A percentile compares a stretch with the other conserved stretches of the same genome.
Conservation (phyloP, 2,888 invertebrate genomes). For the Sicus ferrugineus region DNA sequence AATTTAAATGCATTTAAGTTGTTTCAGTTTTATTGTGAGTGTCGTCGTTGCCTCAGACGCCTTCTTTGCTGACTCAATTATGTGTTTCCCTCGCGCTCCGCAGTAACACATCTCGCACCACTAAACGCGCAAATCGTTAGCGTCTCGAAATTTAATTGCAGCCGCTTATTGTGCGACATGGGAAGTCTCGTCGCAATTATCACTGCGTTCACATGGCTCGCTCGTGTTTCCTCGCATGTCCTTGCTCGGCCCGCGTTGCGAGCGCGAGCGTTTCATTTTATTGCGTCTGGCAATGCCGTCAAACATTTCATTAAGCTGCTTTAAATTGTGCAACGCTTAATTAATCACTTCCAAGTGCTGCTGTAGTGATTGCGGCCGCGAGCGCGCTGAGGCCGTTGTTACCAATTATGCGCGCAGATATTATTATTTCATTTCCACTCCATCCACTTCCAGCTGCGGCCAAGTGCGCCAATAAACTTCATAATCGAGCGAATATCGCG, state of each 20-base stretch:
- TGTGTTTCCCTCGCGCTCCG: background rate
- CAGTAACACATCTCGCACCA: background rate
- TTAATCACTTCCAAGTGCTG: background rate
- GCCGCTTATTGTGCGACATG: background rate
- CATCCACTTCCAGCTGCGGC: too few species aligned
- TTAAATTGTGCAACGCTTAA: constrained; percentile 2
- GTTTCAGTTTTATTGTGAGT: background rate
- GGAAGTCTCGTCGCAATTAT: background rate
- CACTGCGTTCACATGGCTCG: background rate
- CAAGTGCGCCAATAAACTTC: too few species aligned
- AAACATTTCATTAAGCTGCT: background rate
- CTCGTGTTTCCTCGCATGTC: background rate
- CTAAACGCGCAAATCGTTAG: background rate
- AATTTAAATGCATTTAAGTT: constrained; percentile 17
- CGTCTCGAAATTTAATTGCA: background rate
- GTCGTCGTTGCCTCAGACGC: background rate
- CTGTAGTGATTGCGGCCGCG: background rate
- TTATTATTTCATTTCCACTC: too few species aligned
- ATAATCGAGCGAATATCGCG: too few species aligned
- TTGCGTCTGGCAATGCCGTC: background rate
- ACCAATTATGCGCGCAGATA: too few species aligned
- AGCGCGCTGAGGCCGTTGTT: background rate
- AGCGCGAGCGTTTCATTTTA: background rate
- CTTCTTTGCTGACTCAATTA: background rate
- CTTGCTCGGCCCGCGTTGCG: background rate